phyloP scores from a whole-genome alignment of 2,113 vertebrate genomes.

The Columba livia region DNA sequence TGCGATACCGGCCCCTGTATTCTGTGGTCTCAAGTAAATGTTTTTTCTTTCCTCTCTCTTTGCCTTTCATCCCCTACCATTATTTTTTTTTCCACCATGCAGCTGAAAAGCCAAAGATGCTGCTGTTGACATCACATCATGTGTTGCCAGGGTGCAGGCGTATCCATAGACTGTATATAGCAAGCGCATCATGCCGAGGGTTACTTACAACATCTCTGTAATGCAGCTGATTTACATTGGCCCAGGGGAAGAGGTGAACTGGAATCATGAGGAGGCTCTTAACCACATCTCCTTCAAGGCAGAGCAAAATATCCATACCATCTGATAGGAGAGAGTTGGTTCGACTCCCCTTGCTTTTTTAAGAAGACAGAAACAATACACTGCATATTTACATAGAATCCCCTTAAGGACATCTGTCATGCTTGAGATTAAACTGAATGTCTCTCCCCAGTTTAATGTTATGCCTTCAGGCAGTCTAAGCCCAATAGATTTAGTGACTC shows the following conservation, averaged over 20 bases:
- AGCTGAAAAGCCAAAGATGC: not conserved
- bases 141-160: not conserved
- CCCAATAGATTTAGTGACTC: constrained; percentile 51
- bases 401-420: constrained; percentile 70
- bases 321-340: constrained; percentile 18
- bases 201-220: not conserved
- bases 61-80: not conserved
- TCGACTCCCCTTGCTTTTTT: constrained; percentile 4
- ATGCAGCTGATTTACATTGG: constrained; percentile 34
- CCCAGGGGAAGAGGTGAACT: constrained; percentile 11
- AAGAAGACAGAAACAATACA: constrained; percentile 32
- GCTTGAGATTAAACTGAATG: constrained; percentile 62
- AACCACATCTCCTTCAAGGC: constrained; percentile 19
- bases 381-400: constrained; percentile 63
- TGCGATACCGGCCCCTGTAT: not conserved
- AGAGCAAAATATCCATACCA: not conserved
- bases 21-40: not conserved
- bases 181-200: not conserved
- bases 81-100: not conserved
- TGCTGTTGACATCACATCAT: not conserved
- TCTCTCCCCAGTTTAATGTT: constrained; percentile 64
- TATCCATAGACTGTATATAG: not conserved
- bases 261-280: constrained; percentile 13
- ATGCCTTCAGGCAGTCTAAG: constrained; percentile 62
- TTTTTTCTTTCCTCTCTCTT: not conserved